Percentiles rank a stretch among this genome's conserved stretches.
These are phyloP conservation scores for Periparus ater DNA, from an alignment of 2,797 vertebrate species.

Conservation along the genomic window DNA sequence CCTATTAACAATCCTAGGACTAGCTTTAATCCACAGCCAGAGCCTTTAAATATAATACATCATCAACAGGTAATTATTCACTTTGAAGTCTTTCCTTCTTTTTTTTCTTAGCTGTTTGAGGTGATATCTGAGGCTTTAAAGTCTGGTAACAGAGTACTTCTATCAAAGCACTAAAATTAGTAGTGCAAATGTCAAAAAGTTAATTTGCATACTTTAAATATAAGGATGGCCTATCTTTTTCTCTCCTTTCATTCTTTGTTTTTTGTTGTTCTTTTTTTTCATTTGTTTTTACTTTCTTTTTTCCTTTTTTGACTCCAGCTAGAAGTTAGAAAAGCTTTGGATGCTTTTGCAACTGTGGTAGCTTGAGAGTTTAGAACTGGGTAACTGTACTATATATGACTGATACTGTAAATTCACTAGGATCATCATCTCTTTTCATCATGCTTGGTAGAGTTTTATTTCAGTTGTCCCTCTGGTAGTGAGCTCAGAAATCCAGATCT, in stretches of 20 bases:
- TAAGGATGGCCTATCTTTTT: not conserved
- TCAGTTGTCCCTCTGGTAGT: not conserved
- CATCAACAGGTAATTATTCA: conserved; percentile 79
- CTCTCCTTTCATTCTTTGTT: not conserved
- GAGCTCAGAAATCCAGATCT: not conserved
- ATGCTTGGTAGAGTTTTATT: not conserved
- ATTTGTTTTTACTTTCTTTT: not conserved
- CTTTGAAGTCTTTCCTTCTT: conserved; percentile 73
- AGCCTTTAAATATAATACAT: conserved; percentile 75
- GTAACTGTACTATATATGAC: not conserved
- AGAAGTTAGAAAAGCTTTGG: not conserved
- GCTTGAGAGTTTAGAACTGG: not conserved
- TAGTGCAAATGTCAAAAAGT: conserved; percentile 51
- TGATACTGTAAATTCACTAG: not conserved
- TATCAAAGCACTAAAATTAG: conserved; percentile 71
- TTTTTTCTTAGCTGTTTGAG: conserved; percentile 39
- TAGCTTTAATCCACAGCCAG: conserved; percentile 78
- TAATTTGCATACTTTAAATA: conserved; percentile 35
- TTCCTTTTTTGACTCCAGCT: not conserved
- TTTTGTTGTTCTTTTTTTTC: not conserved
- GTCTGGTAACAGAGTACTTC: conserved; percentile 56
- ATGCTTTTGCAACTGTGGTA: not conserved
- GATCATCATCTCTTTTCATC: not conserved
- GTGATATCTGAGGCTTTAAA: conserved; percentile 59
- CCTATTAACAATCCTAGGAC: conserved; percentile 67